Conservation (phyloP, 2,113 vertebrate species). For the Helogale parvula region DNA sequence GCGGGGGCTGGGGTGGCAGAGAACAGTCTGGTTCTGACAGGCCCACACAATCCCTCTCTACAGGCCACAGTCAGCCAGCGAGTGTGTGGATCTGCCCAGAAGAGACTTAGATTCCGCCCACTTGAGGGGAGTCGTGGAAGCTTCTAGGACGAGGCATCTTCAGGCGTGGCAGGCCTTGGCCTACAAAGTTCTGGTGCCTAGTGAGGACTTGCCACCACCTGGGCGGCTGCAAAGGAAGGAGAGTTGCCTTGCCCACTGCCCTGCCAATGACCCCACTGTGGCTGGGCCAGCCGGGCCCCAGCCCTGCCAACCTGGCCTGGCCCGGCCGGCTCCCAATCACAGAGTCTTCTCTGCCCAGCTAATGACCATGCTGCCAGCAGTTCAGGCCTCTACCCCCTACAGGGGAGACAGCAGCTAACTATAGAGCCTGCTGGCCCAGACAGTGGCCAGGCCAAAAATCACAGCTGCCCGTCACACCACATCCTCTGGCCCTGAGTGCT, state of each 20-base stretch:
- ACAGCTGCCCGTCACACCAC: conserved; percentile 57
- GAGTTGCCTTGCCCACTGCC: conserved; percentile 48
- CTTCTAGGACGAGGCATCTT: background rate
- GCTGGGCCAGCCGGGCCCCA: conserved; percentile 26
- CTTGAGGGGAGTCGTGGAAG: background rate
- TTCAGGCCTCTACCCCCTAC: conserved; percentile 29
- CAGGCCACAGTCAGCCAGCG: background rate
- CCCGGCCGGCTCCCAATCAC: conserved; percentile 57
- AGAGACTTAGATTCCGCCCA: background rate
- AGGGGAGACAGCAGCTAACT: conserved; percentile 27
- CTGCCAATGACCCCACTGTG: conserved; percentile 59
- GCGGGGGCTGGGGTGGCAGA: background rate
- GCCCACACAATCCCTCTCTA: background rate
- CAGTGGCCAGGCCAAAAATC: conserved; percentile 65
- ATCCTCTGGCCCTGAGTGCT: conserved; percentile 51
- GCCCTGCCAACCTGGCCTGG: conserved; percentile 61
- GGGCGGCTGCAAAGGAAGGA: background rate
- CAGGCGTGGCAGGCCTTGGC: background rate
- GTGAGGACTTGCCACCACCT: background rate
- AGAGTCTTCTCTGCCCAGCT: conserved; percentile 49
- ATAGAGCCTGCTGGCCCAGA: conserved; percentile 61
- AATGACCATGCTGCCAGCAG: conserved; percentile 62
- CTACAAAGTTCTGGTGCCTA: background rate
- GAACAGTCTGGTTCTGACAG: background rate
- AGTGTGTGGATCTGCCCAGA: background rate